Evolutionary conservation across 2,113 vertebrate genomes (phyloP).

Genomic region (Ammodytes marinus): DNA sequence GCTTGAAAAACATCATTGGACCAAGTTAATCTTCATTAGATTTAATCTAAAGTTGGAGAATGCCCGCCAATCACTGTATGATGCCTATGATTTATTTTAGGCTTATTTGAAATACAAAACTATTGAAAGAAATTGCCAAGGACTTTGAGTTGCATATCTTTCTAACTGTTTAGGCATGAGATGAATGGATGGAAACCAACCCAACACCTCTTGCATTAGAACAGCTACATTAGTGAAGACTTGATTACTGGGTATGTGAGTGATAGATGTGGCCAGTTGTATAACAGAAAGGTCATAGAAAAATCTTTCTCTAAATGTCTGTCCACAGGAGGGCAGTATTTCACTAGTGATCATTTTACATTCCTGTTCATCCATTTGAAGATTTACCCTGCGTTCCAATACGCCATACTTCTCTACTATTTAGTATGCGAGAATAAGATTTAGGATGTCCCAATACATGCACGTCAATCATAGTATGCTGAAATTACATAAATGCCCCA

Average conservation of each 20-base stretch:
- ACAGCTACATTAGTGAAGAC: neutral
- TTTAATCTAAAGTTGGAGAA: slow-evolving; percentile 12
- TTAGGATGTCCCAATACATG: too few relatives aligned
- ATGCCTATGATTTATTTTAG: neutral
- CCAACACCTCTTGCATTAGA: neutral
- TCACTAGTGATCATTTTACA: slow-evolving; percentile 14
- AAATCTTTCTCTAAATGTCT: neutral
- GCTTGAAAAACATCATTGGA: slow-evolving; percentile 16
- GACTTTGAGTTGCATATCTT: neutral
- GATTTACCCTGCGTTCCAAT: neutral
- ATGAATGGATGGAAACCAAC: neutral
- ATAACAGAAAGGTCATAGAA: neutral
- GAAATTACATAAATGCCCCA: too few relatives aligned
- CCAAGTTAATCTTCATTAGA: slow-evolving; percentile 26
- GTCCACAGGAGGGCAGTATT: slow-evolving; percentile 74
- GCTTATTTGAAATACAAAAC: neutral
- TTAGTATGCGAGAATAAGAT: too few relatives aligned
- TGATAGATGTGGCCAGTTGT: neutral
- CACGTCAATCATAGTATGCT: too few relatives aligned
- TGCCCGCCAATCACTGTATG: neutral
- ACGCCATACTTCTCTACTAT: too few relatives aligned
- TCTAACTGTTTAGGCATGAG: neutral
- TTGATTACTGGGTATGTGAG: neutral
- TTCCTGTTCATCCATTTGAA: neutral
- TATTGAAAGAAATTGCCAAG: neutral